Percentiles rank a stretch among this genome's conserved stretches.
Evolutionary conservation across 2,888 invertebrate species (phyloP).

Genomic region (Drosophila pseudotakahashii): DNA sequence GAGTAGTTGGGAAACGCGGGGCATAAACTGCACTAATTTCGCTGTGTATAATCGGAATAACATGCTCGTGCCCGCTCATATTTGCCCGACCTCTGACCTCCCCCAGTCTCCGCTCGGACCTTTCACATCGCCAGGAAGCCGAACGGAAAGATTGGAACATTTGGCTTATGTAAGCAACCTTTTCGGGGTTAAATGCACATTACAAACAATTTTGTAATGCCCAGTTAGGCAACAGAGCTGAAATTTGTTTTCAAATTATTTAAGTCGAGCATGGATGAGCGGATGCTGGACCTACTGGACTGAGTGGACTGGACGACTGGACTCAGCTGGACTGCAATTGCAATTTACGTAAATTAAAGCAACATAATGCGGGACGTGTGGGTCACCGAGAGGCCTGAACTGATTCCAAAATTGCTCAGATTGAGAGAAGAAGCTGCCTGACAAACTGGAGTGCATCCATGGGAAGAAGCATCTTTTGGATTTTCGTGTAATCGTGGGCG

Average conservation of each 20-base stretch:
- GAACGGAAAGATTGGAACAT: constrained; percentile 24
- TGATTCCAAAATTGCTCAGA: constrained; percentile 62
- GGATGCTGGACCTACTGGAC: constrained; percentile 12
- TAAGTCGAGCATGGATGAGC: constrained; percentile 67
- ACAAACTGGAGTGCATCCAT: constrained; percentile 53
- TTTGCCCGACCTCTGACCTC: constrained; percentile 67
- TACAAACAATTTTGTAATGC: constrained; percentile 72
- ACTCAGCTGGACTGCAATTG: constrained; percentile 32
- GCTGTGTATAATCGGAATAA: constrained; percentile 57
- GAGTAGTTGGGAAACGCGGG: constrained; percentile 1
- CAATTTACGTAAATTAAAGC: constrained; percentile 74
- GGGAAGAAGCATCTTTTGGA: constrained; percentile 40
- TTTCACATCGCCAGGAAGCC: constrained; percentile 21
- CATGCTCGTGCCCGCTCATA: constrained; percentile 73
- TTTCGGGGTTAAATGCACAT: constrained; percentile 71
- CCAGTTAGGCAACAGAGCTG: constrained; percentile 70
- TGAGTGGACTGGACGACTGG: background rate
- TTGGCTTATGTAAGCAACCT: constrained; percentile 31
- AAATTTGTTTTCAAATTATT: constrained; percentile 78
- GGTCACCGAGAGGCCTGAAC: constrained; percentile 45
- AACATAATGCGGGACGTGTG: constrained; percentile 76
- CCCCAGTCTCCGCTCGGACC: background rate
- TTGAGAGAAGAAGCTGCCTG: constrained; percentile 46
- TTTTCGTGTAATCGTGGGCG: constrained; percentile 51
- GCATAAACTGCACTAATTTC: constrained; percentile 67